Evolutionary conservation across 2,888 invertebrate genomes (phyloP).

Genomic region (Girardia tigrina): DNA sequence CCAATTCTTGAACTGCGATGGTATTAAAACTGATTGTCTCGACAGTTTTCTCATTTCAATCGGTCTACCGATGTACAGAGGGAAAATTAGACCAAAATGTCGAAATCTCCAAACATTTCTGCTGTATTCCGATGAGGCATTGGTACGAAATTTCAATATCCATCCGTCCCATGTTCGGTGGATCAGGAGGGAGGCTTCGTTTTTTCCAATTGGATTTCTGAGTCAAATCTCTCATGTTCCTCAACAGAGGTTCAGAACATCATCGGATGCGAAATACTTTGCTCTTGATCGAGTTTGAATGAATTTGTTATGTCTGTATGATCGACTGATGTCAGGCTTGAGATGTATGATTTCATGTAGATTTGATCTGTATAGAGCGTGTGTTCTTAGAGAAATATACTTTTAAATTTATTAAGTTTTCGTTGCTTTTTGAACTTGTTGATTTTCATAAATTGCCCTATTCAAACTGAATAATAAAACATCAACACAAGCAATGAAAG

Average conservation of each 20-base stretch:
- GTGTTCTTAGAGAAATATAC: too few relatives aligned
- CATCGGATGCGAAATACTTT: constrained; percentile 10
- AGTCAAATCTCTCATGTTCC: constrained; percentile 9
- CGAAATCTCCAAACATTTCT: constrained; percentile 13
- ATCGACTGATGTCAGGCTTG: too few relatives aligned
- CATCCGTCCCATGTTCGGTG: constrained; percentile 14
- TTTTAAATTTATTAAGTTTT: too few relatives aligned
- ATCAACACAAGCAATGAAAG: too few relatives aligned
- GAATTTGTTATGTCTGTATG: too few relatives aligned
- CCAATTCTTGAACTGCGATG: constrained; percentile 14
- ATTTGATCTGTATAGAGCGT: too few relatives aligned
- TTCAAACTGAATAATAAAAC: too few relatives aligned
- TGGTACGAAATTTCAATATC: constrained; percentile 11
- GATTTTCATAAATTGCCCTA: too few relatives aligned
- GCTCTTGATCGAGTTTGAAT: not conserved
- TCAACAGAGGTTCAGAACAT: not conserved
- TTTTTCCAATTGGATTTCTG: constrained; percentile 9
- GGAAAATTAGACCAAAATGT: not conserved
- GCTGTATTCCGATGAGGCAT: not conserved
- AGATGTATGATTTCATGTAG: too few relatives aligned
- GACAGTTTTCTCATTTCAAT: not conserved
- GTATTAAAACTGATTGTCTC: constrained; percentile 17
- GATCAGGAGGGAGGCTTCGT: not conserved
- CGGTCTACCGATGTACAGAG: constrained; percentile 24
- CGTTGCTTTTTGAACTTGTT: too few relatives aligned